Evolutionary conservation across 92 coral and sea anemone genomes (phyloP).

Genomic region (Micromussa lordhowensis): DNA sequence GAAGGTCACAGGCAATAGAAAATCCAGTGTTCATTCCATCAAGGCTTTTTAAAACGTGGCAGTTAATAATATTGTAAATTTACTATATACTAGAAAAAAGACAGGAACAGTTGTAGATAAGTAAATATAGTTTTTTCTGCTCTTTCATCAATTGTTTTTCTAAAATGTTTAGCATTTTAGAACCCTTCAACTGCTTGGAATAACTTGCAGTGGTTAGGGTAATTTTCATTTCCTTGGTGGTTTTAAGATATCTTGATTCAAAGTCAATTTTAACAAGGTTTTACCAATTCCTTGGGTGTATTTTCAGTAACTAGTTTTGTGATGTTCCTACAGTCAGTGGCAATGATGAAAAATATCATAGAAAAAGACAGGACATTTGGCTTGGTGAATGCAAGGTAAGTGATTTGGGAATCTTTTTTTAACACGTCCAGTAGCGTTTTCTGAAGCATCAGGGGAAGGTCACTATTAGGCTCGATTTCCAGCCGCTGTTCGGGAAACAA

Average conservation of each 20-base stretch:
- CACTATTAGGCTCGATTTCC: neutral
- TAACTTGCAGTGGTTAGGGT: too few species aligned
- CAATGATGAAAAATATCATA: slow-evolving; percentile 95
- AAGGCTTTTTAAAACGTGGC: too few species aligned
- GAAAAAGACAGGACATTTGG: slow-evolving; percentile 99
- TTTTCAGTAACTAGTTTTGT: neutral
- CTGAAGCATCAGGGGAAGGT: neutral
- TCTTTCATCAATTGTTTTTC: neutral
- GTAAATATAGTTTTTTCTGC: neutral
- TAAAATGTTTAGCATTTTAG: too few species aligned
- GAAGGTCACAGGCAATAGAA: too few species aligned
- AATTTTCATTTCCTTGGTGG: neutral
- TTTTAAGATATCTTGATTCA: neutral
- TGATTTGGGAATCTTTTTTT: neutral
- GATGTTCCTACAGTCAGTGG: slow-evolving; percentile 71
- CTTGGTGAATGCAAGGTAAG: slow-evolving; percentile 88
- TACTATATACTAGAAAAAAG: neutral
- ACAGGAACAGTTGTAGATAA: neutral
- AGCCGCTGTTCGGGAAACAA: too few species aligned
- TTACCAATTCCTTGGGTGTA: neutral
- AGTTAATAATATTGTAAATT: too few species aligned
- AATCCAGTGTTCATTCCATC: too few species aligned
- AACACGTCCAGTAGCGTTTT: neutral
- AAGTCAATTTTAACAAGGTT: neutral
- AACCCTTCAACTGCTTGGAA: too few species aligned